These are phyloP conservation scores for Ommatoiulus sabulosus DNA, from an alignment of 2,888 invertebrate genomes.

Conservation along the genomic window DNA sequence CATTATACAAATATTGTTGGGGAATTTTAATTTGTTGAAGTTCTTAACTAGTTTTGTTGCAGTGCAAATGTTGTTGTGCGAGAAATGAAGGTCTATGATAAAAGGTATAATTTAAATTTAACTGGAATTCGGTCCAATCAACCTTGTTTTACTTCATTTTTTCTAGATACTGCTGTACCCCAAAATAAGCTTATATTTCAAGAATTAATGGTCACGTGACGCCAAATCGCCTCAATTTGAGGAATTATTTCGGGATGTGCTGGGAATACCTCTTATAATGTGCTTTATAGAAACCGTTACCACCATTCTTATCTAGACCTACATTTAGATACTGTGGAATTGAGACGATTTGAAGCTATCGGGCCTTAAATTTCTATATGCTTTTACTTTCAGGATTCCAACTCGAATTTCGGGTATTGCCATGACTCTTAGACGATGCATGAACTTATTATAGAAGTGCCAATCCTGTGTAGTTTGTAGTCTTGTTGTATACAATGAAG, in stretches of 20 bases:
- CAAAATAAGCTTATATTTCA: background rate
- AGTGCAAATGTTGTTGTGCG: too few relatives aligned
- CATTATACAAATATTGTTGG: too few relatives aligned
- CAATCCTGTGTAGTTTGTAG: slow-evolving; percentile 51
- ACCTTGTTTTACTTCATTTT: background rate
- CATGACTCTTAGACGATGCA: slow-evolving; percentile 49
- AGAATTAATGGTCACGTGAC: background rate
- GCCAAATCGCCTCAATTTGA: background rate
- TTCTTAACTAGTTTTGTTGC: too few relatives aligned
- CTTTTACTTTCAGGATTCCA: background rate
- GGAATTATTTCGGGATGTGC: background rate
- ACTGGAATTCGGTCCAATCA: too few relatives aligned
- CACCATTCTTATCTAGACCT: background rate
- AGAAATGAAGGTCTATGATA: too few relatives aligned
- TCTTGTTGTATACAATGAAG: slow-evolving; percentile 51
- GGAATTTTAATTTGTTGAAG: too few relatives aligned
- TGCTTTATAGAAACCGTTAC: background rate
- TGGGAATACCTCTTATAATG: background rate
- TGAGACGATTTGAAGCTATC: background rate
- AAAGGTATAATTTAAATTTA: too few relatives aligned
- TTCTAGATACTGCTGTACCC: background rate
- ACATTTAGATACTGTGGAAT: background rate
- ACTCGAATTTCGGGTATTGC: background rate
- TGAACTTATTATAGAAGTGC: slow-evolving; percentile 49
- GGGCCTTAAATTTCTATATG: background rate